These are phyloP conservation scores for Ophioninae sp. DNA, from an alignment of 2,888 invertebrate genomes.

Conservation along the genomic window DNA sequence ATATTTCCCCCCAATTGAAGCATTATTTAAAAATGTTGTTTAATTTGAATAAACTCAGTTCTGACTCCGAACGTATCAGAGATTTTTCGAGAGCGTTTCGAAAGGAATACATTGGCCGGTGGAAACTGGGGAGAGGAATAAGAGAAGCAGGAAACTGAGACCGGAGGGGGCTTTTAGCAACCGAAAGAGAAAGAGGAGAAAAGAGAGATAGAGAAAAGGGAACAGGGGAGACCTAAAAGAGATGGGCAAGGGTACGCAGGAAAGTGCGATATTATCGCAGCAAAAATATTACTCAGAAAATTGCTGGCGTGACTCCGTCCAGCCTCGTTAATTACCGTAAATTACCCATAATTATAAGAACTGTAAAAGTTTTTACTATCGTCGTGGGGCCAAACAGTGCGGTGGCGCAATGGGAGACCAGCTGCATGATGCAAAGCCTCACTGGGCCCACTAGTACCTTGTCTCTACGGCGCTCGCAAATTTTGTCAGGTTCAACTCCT, in stretches of 20 bases:
- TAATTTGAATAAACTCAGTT: no score
- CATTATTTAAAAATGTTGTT: no score
- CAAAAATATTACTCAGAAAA: constrained; percentile 63
- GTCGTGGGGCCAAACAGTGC: constrained; percentile 78
- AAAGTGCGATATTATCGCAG: constrained; percentile 79
- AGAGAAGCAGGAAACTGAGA: constrained; percentile 40
- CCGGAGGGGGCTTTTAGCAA: constrained; percentile 33
- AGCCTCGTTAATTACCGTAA: constrained; percentile 81
- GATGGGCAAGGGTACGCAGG: constrained; percentile 66
- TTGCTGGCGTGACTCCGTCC: constrained; percentile 79
- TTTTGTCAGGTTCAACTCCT: constrained; percentile 75
- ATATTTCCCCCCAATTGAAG: no score
- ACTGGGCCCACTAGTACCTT: constrained; percentile 73
- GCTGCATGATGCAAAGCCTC: constrained; percentile 79
- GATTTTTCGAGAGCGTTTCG: constrained; percentile 12
- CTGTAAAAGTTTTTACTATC: constrained; percentile 81
- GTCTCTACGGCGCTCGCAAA: constrained; percentile 71
- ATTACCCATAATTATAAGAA: constrained; percentile 81
- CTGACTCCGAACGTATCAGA: constrained; percentile 52
- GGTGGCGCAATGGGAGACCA: constrained; percentile 53
- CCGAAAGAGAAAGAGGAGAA: constrained; percentile 56
- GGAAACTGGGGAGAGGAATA: constrained; percentile 17
- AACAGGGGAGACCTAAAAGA: constrained; percentile 40
- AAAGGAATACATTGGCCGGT: constrained; percentile 20
- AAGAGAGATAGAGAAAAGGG: constrained; percentile 40